Evolutionary conservation across 2,113 vertebrate genomes (phyloP).

Genomic region (cattle (Bos taurus)): DNA sequence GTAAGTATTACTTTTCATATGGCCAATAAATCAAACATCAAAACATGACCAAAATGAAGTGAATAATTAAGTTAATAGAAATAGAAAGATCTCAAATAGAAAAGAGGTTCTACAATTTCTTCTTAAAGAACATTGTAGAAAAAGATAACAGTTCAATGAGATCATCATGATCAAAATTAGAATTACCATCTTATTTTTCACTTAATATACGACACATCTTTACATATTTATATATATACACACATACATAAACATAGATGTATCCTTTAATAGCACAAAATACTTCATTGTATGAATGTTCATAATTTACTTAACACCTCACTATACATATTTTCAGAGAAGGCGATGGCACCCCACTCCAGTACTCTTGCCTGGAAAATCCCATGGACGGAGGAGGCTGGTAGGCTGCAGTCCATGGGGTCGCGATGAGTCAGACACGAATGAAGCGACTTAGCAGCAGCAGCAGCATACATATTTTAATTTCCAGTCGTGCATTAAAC

Average conservation of each 20-base stretch:
- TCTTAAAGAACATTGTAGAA: neutral
- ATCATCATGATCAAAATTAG: neutral
- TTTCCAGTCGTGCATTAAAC: neutral
- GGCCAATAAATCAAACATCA: neutral
- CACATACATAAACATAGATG: neutral
- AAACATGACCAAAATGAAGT: neutral
- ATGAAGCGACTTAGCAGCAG: too few species aligned
- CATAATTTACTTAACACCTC: neutral
- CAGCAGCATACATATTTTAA: neutral
- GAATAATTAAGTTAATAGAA: neutral
- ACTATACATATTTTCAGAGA: neutral
- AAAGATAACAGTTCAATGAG: neutral
- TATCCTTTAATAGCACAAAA: neutral
- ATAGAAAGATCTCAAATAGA: neutral
- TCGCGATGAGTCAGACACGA: fast-evolving
- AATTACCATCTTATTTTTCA: conserved; percentile 21
- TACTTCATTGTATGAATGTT: neutral
- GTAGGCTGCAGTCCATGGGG: too few species aligned
- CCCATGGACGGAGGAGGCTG: too few species aligned
- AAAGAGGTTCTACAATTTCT: neutral
- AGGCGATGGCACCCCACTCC: too few species aligned
- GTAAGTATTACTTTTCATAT: neutral
- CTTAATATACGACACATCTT: neutral
- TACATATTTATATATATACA: neutral
- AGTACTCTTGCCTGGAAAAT: too few species aligned